These are phyloP conservation scores for Sebastes vulpes DNA, from an alignment of 2,797 vertebrate species.

Conservation along the genomic window DNA sequence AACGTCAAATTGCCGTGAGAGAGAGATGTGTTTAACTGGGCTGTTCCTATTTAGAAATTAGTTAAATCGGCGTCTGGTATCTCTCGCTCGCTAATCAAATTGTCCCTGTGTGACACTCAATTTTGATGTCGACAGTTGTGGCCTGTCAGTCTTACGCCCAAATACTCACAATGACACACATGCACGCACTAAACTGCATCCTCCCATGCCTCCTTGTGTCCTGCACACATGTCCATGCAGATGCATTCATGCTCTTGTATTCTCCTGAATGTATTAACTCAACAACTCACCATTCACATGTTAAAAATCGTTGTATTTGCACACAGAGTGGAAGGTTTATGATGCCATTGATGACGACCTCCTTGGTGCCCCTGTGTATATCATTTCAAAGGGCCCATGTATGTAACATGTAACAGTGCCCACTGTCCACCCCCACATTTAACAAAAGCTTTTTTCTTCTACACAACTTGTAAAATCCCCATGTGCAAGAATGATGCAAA, in stretches of 20 bases:
- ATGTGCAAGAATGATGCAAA: not conserved
- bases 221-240: not conserved
- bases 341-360: not conserved
- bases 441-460: not conserved
- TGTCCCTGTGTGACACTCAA: conserved; percentile 26
- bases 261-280: not conserved
- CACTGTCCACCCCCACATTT: not conserved
- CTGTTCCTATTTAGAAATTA: conserved; percentile 49
- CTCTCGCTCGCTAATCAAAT: conserved; percentile 49
- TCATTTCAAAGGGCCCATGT: not conserved
- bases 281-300: not conserved
- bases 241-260: not conserved
- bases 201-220: not conserved
- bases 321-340: not conserved
- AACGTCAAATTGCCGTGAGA: conserved; percentile 18
- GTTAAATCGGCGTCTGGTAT: conserved; percentile 40
- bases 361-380: not conserved
- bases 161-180: not conserved
- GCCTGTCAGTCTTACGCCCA: not conserved
- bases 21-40: conserved; percentile 32
- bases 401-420: not conserved
- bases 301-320: not conserved
- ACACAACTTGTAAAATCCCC: not conserved
- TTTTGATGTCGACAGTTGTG: conserved; percentile 10
- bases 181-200: not conserved